A percentile compares a stretch with the other conserved stretches of the same genome.
These are phyloP conservation scores for Parambassis ranga DNA, from an alignment of 2,797 vertebrate genomes.

Conservation along the genomic window DNA sequence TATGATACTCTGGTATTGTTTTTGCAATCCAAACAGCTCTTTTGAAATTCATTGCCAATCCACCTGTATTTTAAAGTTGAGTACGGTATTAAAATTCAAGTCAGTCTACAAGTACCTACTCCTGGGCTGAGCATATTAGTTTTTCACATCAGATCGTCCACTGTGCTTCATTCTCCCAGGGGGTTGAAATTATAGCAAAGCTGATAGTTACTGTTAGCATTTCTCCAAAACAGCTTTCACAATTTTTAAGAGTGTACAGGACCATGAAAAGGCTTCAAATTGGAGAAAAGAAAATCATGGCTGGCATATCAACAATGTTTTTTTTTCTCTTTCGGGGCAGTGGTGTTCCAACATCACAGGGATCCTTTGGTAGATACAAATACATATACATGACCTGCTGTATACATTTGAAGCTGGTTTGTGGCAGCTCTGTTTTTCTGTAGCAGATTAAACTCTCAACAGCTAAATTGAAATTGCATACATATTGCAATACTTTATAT, in stretches of 20 bases:
- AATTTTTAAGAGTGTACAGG: constrained; percentile 34
- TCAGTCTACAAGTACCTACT: constrained; percentile 1
- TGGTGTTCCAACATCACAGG: constrained; percentile 71
- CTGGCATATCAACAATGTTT: constrained; percentile 76
- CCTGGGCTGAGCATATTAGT: constrained; percentile 18
- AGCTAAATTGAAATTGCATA: not conserved
- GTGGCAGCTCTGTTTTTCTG: not conserved
- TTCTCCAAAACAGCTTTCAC: constrained; percentile 58
- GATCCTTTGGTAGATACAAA: constrained; percentile 69
- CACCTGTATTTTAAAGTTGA: no score
- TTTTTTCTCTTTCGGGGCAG: constrained; percentile 61
- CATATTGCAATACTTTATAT: not conserved
- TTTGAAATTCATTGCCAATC: no score
- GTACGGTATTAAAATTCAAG: no score
- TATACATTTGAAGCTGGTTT: constrained; percentile 54
- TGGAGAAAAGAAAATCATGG: constrained; percentile 57
- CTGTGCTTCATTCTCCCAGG: constrained; percentile 29
- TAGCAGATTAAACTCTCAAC: not conserved
- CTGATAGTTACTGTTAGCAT: constrained; percentile 58
- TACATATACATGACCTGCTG: constrained; percentile 63
- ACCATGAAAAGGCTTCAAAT: constrained; percentile 40
- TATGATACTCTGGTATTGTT: no score
- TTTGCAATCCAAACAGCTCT: no score
- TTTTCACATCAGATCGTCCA: constrained; percentile 21
- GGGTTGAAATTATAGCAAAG: constrained; percentile 53